Conservation (phyloP, 1,140 invertebrate genomes). For the Pogonomyrmex barbatus region DNA sequence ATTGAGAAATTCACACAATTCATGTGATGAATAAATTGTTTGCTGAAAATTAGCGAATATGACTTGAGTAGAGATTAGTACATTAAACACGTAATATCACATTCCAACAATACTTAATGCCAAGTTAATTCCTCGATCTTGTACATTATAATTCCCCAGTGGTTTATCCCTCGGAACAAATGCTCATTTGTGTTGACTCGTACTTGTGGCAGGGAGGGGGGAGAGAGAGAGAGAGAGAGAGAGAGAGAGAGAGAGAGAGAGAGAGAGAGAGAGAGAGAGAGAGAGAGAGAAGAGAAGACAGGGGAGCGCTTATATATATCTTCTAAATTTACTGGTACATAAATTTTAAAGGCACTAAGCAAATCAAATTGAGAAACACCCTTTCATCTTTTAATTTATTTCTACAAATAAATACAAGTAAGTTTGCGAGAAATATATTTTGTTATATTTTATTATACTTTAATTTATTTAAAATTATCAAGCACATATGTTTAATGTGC, state of each 20-base stretch:
- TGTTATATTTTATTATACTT: not conserved
- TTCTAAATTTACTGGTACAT: slow-evolving; percentile 31
- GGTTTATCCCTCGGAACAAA: slow-evolving; percentile 37
- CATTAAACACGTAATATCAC: slow-evolving; percentile 13
- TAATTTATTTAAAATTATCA: not conserved
- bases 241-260: not conserved
- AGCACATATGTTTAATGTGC: not conserved
- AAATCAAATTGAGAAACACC: slow-evolving; percentile 3
- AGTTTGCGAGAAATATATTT: not conserved
- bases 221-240: not conserved
- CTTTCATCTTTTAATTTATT: not conserved
- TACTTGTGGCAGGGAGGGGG: not conserved
- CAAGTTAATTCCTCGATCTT: slow-evolving; percentile 38
- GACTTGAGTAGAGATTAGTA: not conserved
- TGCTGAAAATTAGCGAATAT: not conserved
- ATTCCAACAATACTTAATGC: slow-evolving; percentile 21
- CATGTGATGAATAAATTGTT: not conserved
- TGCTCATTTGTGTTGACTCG: slow-evolving; percentile 18
- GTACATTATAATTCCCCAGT: slow-evolving; percentile 4
- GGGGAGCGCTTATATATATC: slow-evolving; percentile 2
- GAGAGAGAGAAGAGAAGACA: not conserved
- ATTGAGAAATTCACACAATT: not conserved
- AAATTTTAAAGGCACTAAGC: not conserved
- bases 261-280: not conserved
- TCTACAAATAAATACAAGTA: not conserved